Percentiles rank a stretch among this genome's conserved stretches.
Evolutionary conservation across 2,113 vertebrate genomes (phyloP).

Genomic region (Pygathrix nemaeus): DNA sequence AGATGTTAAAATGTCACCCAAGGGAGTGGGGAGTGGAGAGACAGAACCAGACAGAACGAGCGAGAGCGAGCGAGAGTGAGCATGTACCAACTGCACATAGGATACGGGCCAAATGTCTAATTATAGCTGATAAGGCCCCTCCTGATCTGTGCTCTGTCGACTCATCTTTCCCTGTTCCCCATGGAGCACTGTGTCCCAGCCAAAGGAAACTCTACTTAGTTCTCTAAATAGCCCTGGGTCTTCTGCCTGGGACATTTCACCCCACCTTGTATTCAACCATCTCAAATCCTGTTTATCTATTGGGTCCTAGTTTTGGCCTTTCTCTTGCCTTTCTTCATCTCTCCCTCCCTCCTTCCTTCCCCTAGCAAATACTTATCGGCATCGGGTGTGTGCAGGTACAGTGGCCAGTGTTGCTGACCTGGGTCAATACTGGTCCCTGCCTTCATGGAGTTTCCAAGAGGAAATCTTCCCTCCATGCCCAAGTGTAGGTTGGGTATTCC

Average conservation of each 20-base stretch:
- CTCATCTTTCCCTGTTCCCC: constrained; percentile 60
- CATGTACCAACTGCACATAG: neutral
- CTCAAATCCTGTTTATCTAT: constrained; percentile 2
- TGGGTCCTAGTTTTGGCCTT: neutral
- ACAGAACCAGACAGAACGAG: neutral
- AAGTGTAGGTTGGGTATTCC: neutral
- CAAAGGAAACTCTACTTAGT: constrained; percentile 58
- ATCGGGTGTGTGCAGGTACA: neutral
- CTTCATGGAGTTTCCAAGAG: neutral
- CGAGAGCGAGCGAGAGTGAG: no score
- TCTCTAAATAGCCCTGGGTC: constrained; percentile 56
- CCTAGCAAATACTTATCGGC: neutral
- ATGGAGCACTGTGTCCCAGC: constrained; percentile 52
- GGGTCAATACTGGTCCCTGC: neutral
- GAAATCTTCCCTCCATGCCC: neutral
- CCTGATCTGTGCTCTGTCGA: constrained; percentile 26
- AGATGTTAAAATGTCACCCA: constrained; percentile 18
- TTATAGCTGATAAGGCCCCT: constrained; percentile 58
- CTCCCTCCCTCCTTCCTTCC: neutral
- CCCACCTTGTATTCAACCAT: neutral
- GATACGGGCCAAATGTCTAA: constrained; percentile 52
- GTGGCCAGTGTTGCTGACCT: neutral
- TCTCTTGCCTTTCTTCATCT: neutral
- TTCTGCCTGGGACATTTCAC: neutral
- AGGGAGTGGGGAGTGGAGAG: neutral